Percentiles rank a stretch among this genome's conserved stretches.
These are phyloP conservation scores for Galemys pyrenaicus DNA, from an alignment of 2,113 vertebrate species.

Conservation along the genomic window DNA sequence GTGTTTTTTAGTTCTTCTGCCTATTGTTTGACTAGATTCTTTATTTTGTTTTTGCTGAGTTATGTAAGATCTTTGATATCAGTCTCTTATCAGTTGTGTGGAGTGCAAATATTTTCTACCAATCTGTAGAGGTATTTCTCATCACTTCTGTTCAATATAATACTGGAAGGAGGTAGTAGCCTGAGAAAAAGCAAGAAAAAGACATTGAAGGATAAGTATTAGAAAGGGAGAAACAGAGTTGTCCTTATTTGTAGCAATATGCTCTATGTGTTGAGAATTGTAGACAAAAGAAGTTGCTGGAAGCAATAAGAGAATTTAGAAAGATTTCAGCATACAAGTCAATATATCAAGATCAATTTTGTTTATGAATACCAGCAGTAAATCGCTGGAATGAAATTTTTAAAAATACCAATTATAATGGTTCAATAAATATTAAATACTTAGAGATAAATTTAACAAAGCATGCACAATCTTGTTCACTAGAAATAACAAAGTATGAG, in stretches of 20 bases:
- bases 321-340: neutral
- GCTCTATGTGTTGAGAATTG: neutral
- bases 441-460: constrained; percentile 20
- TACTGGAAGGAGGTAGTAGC: neutral
- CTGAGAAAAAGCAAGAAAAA: neutral
- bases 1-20: too few relatives aligned
- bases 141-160: neutral
- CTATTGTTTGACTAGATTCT: too few relatives aligned
- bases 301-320: constrained; percentile 41
- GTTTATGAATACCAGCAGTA: neutral
- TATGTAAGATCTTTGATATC: too few relatives aligned
- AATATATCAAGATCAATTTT: neutral
- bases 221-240: neutral
- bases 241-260: neutral
- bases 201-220: neutral
- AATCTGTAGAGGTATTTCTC: neutral
- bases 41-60: too few relatives aligned
- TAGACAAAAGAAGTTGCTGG: neutral
- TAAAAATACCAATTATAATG: neutral
- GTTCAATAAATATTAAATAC: constrained; percentile 5
- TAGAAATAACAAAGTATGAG: neutral
- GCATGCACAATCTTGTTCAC: neutral
- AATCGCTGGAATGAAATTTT: neutral
- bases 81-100: too few relatives aligned
- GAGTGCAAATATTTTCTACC: too few relatives aligned